A percentile compares a stretch with the other conserved stretches of the same genome.
phyloP scores from a whole-genome alignment of 2,888 invertebrate genomes.

The Drosophila incognita region DNA sequence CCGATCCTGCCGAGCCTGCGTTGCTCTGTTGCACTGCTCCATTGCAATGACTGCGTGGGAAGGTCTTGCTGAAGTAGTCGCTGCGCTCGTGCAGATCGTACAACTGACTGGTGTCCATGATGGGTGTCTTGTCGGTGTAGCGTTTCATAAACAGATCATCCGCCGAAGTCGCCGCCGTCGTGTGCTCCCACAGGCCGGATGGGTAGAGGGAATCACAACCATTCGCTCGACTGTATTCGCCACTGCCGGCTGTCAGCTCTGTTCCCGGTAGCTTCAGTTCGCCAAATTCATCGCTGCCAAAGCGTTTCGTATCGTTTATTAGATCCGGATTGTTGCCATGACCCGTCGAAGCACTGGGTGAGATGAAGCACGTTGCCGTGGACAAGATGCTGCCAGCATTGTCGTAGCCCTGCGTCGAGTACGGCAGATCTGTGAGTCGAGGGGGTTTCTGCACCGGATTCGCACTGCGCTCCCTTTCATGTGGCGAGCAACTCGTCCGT shows the following conservation, averaged over 20 bases:
- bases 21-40: constrained; percentile 54
- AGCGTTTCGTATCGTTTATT: constrained; percentile 92
- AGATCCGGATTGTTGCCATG: constrained; percentile 94
- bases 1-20: constrained; percentile 36
- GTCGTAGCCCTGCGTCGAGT: constrained; percentile 89
- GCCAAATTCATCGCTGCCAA: constrained; percentile 86
- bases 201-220: constrained; percentile 91
- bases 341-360: constrained; percentile 90
- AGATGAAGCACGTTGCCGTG: constrained; percentile 89
- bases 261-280: constrained; percentile 82
- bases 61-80: constrained; percentile 88
- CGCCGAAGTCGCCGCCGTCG: constrained; percentile 75
- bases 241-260: constrained; percentile 87
- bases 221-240: constrained; percentile 91
- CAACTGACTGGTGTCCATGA: constrained; percentile 87
- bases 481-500: constrained; percentile 23
- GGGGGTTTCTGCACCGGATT: constrained; percentile 91
- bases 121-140: constrained; percentile 91
- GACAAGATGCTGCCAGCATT: constrained; percentile 89
- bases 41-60: constrained; percentile 86
- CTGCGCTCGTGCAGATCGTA: constrained; percentile 84
- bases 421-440: constrained; percentile 88
- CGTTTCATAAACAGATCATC: constrained; percentile 87
- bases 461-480: constrained; percentile 84
- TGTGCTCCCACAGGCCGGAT: constrained; percentile 90